These are phyloP conservation scores for Hemibagrus wyckioides DNA, from an alignment of 2,113 vertebrate species.

Conservation along the genomic window DNA sequence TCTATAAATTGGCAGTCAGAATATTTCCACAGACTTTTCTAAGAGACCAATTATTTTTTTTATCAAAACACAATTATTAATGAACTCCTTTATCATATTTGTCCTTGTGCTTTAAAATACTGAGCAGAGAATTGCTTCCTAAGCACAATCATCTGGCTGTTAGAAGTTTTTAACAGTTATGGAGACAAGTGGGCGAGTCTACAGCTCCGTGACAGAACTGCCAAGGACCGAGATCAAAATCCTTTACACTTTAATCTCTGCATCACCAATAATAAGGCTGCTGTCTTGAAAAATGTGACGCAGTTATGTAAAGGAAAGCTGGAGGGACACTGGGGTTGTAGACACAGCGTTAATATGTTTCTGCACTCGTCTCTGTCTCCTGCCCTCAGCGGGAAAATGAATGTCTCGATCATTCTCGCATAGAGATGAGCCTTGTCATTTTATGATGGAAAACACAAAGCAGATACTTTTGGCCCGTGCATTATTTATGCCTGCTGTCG, in stretches of 20 bases:
- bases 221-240: slow-evolving; percentile 35
- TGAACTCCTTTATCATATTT: neutral
- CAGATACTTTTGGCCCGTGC: slow-evolving; percentile 14
- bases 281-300: slow-evolving; percentile 13
- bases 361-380: neutral
- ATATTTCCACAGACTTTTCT: neutral
- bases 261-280: neutral
- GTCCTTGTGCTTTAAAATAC: neutral
- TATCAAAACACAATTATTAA: neutral
- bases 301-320: slow-evolving; percentile 19
- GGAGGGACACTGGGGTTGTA: neutral
- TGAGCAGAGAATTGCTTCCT: neutral
- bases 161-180: slow-evolving; percentile 5
- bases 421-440: slow-evolving; percentile 48
- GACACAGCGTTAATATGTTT: slow-evolving; percentile 6
- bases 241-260: slow-evolving; percentile 30
- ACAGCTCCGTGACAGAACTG: slow-evolving; percentile 36
- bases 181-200: slow-evolving; percentile 34
- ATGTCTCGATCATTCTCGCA: slow-evolving; percentile 46
- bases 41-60: neutral
- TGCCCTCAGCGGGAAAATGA: slow-evolving; percentile 25
- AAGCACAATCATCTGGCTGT: neutral
- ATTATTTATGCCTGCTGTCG: slow-evolving; percentile 38
- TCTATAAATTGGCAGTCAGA: neutral
- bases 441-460: slow-evolving; percentile 58